Evolutionary conservation across 2,888 invertebrate genomes (phyloP).

Genomic region (Metopia argyrocephala): DNA sequence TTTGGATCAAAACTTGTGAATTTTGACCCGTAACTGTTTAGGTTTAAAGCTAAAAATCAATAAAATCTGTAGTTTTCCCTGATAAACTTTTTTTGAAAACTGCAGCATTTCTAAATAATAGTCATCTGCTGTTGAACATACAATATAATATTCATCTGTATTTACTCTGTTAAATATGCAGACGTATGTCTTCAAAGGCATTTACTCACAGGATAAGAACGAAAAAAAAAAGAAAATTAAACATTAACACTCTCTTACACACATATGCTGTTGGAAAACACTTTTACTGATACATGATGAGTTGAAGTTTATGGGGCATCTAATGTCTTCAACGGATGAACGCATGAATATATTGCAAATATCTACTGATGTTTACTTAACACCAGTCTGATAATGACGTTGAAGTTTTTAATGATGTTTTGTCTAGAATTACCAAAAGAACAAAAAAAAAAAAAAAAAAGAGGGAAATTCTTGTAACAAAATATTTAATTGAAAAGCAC

Average conservation of each 20-base stretch:
- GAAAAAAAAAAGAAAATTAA: background rate
- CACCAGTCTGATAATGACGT: slow-evolving; percentile 13
- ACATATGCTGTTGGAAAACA: background rate
- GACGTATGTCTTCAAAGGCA: background rate
- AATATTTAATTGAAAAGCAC: slow-evolving; percentile 6
- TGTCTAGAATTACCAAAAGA: background rate
- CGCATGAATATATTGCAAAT: background rate
- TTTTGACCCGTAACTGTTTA: too few species aligned
- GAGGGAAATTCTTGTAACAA: background rate
- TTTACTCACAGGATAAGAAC: background rate
- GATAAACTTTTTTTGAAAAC: background rate
- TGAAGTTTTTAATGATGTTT: slow-evolving; percentile 36
- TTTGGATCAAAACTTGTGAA: too few species aligned
- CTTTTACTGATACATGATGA: slow-evolving; percentile 2
- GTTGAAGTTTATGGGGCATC: slow-evolving; percentile 10
- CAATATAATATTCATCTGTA: slow-evolving; percentile 22
- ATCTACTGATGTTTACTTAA: background rate
- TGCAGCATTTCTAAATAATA: background rate
- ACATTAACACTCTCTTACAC: background rate
- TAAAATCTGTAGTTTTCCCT: too few species aligned
- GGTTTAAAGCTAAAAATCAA: too few species aligned
- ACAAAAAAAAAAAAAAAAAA: too few species aligned
- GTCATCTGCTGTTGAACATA: background rate
- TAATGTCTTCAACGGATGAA: background rate
- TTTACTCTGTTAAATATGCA: background rate